Percentiles rank a stretch among this genome's conserved stretches.
Conservation (phyloP, 2,113 vertebrate species). For the Naja naja region DNA sequence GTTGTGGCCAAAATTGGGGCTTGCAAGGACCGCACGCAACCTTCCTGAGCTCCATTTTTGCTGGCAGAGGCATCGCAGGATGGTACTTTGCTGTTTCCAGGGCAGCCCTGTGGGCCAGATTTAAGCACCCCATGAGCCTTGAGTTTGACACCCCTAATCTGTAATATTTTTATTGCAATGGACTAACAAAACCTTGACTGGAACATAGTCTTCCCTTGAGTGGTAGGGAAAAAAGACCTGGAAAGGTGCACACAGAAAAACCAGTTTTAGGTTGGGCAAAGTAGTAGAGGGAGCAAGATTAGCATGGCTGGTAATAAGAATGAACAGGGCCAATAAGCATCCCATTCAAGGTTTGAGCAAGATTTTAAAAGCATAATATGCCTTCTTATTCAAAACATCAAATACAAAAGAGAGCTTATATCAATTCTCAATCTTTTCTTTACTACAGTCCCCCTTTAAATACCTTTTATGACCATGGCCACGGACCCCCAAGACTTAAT, state of each 20-base stretch:
- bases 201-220: neutral
- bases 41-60: too few relatives aligned
- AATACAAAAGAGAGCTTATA: neutral
- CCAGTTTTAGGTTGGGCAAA: neutral
- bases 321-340: neutral
- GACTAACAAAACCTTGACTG: neutral
- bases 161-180: neutral
- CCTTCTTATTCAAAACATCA: neutral
- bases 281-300: neutral
- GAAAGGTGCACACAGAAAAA: neutral
- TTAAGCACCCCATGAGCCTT: too few relatives aligned
- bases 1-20: too few relatives aligned
- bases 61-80: too few relatives aligned
- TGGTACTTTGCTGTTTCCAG: too few relatives aligned
- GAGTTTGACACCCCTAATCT: too few relatives aligned
- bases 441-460: neutral
- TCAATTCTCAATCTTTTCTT: neutral
- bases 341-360: neutral
- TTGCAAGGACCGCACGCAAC: too few relatives aligned
- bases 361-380: neutral
- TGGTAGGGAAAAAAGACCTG: neutral
- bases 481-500: neutral
- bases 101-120: too few relatives aligned
- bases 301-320: neutral
- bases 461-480: neutral